Evolutionary conservation across 2,797 vertebrate genomes (phyloP).

Genomic region (Sebastes steindachneri): DNA sequence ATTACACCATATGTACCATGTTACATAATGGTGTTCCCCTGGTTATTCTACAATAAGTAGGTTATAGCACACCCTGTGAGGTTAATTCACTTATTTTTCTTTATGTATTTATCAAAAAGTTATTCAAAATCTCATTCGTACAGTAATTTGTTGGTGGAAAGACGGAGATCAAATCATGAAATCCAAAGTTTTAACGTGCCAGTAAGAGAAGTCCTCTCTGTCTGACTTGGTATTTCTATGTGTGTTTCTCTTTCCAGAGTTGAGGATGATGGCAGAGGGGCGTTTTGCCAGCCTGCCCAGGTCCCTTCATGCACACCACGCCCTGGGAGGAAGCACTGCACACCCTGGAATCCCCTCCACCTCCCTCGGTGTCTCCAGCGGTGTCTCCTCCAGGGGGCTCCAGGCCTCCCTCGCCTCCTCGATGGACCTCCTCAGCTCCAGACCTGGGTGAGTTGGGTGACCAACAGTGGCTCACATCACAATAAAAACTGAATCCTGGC

Average conservation of each 20-base stretch:
- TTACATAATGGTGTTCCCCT: conserved; percentile 21
- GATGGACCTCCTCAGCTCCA: conserved; percentile 94
- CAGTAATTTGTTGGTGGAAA: neutral
- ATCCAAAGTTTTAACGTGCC: neutral
- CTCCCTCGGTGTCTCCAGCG: conserved; percentile 63
- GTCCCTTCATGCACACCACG: conserved; percentile 84
- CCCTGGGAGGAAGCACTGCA: conserved; percentile 46
- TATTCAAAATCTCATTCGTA: neutral
- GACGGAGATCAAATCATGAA: neutral
- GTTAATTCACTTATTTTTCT: neutral
- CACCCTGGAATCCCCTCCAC: conserved; percentile 75
- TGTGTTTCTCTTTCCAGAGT: conserved; percentile 75
- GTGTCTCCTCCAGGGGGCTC: conserved; percentile 68
- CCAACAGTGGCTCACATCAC: neutral
- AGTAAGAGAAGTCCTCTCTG: neutral
- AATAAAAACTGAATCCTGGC: neutral
- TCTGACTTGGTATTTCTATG: neutral
- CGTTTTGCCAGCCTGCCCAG: conserved; percentile 93
- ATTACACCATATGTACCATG: neutral
- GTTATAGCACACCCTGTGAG: neutral
- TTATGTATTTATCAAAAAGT: neutral
- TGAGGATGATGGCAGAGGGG: conserved; percentile 95
- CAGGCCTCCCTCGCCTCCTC: conserved; percentile 89
- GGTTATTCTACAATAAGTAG: neutral
- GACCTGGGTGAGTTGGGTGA: conserved; percentile 69